Percentiles rank a stretch among this genome's conserved stretches.
phyloP scores from a whole-genome alignment of 1,140 invertebrate genomes.

The Drosophila ironensis region DNA sequence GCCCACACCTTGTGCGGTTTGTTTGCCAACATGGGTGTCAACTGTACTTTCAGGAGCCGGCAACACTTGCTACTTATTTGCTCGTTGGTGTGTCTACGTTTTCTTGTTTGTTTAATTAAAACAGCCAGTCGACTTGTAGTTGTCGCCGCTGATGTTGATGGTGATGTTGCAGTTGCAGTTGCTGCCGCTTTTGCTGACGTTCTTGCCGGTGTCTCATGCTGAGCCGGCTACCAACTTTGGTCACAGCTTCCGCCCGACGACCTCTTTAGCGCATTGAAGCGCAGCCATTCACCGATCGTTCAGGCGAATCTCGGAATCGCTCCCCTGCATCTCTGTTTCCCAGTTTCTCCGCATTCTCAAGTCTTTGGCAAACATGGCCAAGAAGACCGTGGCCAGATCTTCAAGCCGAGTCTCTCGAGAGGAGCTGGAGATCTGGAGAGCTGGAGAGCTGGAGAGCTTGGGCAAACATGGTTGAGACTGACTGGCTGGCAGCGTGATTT shows the following conservation, averaged over 20 bases:
- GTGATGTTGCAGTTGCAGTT: conserved; percentile 1
- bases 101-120: conserved; percentile 77
- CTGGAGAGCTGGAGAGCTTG: conserved; percentile 46
- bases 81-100: conserved; percentile 11
- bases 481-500: conserved; percentile 78
- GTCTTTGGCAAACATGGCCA: conserved; percentile 71
- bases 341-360: conserved; percentile 30
- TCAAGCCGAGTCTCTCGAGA: conserved; percentile 5
- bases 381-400: conserved; percentile 29
- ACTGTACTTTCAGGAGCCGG: conserved; percentile 52
- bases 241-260: conserved; percentile 72
- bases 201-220: conserved; percentile 4
- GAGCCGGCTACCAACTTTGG: conserved; percentile 62
- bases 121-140: conserved; percentile 54
- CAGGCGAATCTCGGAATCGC: conserved; percentile 20
- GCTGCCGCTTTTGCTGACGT: conserved; percentile 9
- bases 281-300: conserved; percentile 71
- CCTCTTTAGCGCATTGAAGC: conserved; percentile 73
- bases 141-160: conserved; percentile 17
- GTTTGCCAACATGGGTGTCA: conserved; percentile 29
- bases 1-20: conserved; percentile 10
- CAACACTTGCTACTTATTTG: conserved; percentile 62
- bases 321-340: background rate
- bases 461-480: conserved; percentile 75
- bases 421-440: background rate